A percentile compares a stretch with the other conserved stretches of the same genome.
Conservation (phyloP, 2,797 vertebrate genomes). For the Enteromius paludinosus region DNA sequence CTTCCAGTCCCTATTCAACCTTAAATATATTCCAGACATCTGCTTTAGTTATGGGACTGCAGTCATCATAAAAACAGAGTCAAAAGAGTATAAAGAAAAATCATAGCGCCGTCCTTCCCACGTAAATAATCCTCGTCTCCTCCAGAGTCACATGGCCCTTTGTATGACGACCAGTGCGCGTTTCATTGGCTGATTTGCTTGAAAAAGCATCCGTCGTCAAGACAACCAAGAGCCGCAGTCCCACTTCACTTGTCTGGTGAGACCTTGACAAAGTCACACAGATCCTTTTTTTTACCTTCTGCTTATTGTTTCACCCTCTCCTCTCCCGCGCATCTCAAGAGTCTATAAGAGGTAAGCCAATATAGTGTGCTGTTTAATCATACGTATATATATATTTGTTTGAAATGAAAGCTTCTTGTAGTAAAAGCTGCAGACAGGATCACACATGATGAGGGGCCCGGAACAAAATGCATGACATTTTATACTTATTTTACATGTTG, state of each 20-base stretch:
- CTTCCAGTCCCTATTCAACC: neutral
- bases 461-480: conserved; percentile 17
- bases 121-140: conserved; percentile 49
- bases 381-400: neutral
- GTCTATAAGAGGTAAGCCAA: conserved; percentile 54
- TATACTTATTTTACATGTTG: neutral
- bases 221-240: conserved; percentile 55
- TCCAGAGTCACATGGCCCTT: conserved; percentile 58
- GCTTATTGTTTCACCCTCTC: conserved; percentile 31
- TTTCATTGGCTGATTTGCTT: conserved; percentile 60
- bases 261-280: conserved; percentile 60
- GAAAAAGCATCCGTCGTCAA: conserved; percentile 65
- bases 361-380: neutral
- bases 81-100: conserved; percentile 6
- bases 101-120: conserved; percentile 26
- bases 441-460: neutral
- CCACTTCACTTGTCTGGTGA: conserved; percentile 59
- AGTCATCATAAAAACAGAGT: neutral
- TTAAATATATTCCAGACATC: neutral
- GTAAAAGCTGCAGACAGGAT: conserved; percentile 7
- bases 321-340: conserved; percentile 3
- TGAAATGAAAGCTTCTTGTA: neutral
- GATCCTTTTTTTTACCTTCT: conserved; percentile 50
- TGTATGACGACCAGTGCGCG: conserved; percentile 53
- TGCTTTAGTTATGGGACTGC: neutral